Evolutionary conservation across 2,797 vertebrate species (phyloP), one percentile per base, ranked within the genome.

Genomic region (Sebastes variabilis): DNA sequence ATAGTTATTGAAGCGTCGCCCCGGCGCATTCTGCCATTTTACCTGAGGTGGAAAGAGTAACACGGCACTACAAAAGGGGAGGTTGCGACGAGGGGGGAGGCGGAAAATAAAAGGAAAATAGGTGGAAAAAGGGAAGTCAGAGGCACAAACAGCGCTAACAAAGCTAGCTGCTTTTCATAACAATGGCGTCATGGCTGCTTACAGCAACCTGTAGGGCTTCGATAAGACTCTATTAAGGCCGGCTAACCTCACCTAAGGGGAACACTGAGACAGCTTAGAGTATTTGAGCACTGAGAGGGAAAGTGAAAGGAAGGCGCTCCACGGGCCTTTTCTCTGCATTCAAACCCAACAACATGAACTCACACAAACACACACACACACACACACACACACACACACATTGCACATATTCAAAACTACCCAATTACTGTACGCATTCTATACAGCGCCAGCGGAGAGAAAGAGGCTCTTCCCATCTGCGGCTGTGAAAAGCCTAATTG

Each of bases 121-220:
- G 84, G 86, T 85, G 80, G 89, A 82, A 88, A 90, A 88, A 86
- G 85, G 88, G 75, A 87, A 93, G 89, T 92, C 84, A 71, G 86
- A 87, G 82, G 88, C 92, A 90, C 94, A 95, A 94, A 94, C 89
- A 93, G 80, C 82, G 72, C 93, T 93, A 93, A 94, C 91, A 96
- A 96, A 95, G 93, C 93, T 92, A 80, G 88, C 91, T 90, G 86
- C 89, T 96, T 96, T 96, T 96, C 95, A 96, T 96, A 95, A 96
- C 95, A 96, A 96, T 94, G 86, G 92, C 81, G 75, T 91, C 91
- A 94, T 87, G 92, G 92, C 92, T 95, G 94, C 95, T 95, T 91
- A 95, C 95, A 95, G 94, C 94, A 93, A 96, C 95, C 96, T 96
- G 96, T 96, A 94, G 93, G 92, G 88, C 92, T 89, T 94, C 38